Evolutionary conservation across 2,888 invertebrate species (phyloP).

Genomic region (Andricus quercusramuli): DNA sequence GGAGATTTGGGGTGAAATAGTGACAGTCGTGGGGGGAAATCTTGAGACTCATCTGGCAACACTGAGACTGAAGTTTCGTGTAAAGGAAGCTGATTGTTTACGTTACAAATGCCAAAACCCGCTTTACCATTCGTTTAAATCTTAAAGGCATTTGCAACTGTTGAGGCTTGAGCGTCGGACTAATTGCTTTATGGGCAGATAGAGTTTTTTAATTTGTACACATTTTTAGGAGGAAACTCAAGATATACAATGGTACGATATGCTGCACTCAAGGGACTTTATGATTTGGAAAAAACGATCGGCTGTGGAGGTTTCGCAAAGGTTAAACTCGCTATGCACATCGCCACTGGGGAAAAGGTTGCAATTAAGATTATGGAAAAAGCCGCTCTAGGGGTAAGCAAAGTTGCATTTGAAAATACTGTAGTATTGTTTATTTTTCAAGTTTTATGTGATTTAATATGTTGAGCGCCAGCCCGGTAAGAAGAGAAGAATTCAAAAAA

Average conservation of each 20-base stretch:
- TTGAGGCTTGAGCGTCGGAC: neutral
- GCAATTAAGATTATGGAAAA: conserved; percentile 93
- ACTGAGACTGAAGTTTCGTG: too few relatives aligned
- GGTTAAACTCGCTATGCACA: conserved; percentile 88
- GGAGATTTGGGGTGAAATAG: too few relatives aligned
- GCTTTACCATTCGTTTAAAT: neutral
- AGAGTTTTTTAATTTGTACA: neutral
- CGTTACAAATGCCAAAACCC: too few relatives aligned
- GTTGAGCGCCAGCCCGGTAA: too few relatives aligned
- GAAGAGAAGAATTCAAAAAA: too few relatives aligned
- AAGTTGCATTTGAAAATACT: too few relatives aligned
- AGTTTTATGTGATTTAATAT: too few relatives aligned
- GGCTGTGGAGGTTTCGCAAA: conserved; percentile 90
- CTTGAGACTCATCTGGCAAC: too few relatives aligned
- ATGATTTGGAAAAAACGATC: conserved; percentile 85
- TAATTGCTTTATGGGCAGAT: neutral
- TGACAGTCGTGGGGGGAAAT: too few relatives aligned
- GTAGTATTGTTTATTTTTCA: too few relatives aligned
- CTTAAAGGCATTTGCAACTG: too few relatives aligned
- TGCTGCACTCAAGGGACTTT: conserved; percentile 82
- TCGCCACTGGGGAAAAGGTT: conserved; percentile 89
- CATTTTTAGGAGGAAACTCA: neutral
- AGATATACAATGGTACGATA: conserved; percentile 79
- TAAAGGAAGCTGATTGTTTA: too few relatives aligned
- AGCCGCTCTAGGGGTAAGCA: conserved; percentile 83